A percentile compares a stretch with the other conserved stretches of the same genome.
phyloP scores from a whole-genome alignment of 1,140 invertebrate genomes.

The Hesperophylax magnus region DNA sequence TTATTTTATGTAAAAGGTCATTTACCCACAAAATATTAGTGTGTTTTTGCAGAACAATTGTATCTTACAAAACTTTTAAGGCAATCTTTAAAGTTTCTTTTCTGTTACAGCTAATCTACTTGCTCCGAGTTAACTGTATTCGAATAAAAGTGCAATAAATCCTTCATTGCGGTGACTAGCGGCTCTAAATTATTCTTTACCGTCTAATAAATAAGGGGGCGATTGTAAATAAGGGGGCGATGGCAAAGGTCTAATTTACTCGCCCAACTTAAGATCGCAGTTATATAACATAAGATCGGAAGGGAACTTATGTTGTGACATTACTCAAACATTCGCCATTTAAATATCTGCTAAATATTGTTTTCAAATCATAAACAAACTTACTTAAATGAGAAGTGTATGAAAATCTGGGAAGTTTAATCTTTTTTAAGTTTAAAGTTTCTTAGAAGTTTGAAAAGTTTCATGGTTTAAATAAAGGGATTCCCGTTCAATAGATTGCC shows the following conservation, averaged over 20 bases:
- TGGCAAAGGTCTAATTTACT: conserved; percentile 36
- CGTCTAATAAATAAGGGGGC: conserved; percentile 43
- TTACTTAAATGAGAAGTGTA: too few relatives aligned
- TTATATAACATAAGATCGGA: conserved; percentile 30
- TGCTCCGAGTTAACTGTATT: conserved; percentile 13
- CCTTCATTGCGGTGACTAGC: conserved; percentile 30
- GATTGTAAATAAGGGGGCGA: conserved; percentile 33
- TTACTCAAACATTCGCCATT: conserved; percentile 20
- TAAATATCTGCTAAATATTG: conserved; percentile 17
- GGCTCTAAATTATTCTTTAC: conserved; percentile 45
- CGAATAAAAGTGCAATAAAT: conserved; percentile 45
- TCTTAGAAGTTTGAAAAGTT: too few relatives aligned
- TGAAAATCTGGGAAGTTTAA: too few relatives aligned
- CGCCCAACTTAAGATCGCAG: conserved; percentile 3
- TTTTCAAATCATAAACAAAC: too few relatives aligned
- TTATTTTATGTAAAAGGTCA: too few relatives aligned
- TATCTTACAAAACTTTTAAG: conserved; percentile 1
- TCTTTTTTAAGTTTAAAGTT: too few relatives aligned
- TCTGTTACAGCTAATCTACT: conserved; percentile 31
- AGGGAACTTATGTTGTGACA: conserved; percentile 3
- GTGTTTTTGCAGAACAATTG: too few relatives aligned
- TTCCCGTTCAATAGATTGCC: too few relatives aligned
- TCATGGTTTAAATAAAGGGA: too few relatives aligned
- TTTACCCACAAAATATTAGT: too few relatives aligned
- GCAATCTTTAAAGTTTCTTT: conserved; percentile 15